phyloP scores from a whole-genome alignment of 2,113 vertebrate genomes.

The Epinephelus lanceolatus region DNA sequence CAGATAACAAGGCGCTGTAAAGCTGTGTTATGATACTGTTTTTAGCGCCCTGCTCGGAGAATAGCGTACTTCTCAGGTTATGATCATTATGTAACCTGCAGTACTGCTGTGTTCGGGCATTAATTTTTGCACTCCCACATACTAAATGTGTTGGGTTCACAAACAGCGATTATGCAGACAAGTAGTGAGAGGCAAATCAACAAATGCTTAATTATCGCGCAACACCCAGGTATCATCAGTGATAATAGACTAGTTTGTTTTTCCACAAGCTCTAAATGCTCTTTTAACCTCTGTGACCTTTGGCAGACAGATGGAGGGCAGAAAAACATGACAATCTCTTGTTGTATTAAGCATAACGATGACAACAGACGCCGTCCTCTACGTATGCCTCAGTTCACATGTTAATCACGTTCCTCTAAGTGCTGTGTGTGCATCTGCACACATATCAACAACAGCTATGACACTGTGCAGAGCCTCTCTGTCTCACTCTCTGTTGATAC shows the following conservation, averaged over 20 bases:
- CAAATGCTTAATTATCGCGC: slow-evolving; percentile 47
- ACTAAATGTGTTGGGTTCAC: slow-evolving; percentile 38
- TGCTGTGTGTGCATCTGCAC: not conserved
- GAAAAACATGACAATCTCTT: slow-evolving; percentile 24
- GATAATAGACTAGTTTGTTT: slow-evolving; percentile 66
- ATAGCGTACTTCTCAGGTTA: slow-evolving; percentile 30
- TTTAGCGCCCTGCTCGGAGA: slow-evolving; percentile 27
- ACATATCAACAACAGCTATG: not conserved
- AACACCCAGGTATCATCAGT: slow-evolving; percentile 15
- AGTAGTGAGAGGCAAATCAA: slow-evolving; percentile 40
- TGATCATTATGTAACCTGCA: slow-evolving; percentile 56
- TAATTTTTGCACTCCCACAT: slow-evolving; percentile 53
- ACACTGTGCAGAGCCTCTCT: too few species aligned
- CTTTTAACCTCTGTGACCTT: slow-evolving; percentile 55
- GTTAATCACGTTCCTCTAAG: slow-evolving; percentile 2
- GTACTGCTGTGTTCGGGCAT: slow-evolving; percentile 9
- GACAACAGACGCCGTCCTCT: slow-evolving; percentile 5
- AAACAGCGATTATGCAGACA: slow-evolving; percentile 37
- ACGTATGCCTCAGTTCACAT: not conserved
- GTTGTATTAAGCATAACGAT: slow-evolving; percentile 35
- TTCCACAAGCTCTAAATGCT: slow-evolving; percentile 47
- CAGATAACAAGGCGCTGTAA: slow-evolving; percentile 53
- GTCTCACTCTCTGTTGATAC: slow-evolving; percentile 2
- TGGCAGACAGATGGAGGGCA: slow-evolving; percentile 41
- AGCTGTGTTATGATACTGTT: slow-evolving; percentile 29